Evolutionary conservation across 2,888 invertebrate species (phyloP).

Genomic region (Tiphia femorata): DNA sequence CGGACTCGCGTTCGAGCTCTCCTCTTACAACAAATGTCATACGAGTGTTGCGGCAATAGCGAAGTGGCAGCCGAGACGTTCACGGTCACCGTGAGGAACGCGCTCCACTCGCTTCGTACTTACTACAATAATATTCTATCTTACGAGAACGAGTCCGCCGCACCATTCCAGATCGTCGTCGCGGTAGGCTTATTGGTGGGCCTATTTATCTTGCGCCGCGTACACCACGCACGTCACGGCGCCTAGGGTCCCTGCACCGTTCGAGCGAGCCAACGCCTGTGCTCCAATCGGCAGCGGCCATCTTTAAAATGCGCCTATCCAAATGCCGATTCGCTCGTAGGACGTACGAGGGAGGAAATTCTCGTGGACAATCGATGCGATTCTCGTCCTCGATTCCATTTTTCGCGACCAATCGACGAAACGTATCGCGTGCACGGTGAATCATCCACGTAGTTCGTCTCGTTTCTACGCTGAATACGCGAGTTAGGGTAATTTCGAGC

Average conservation of each 20-base stretch:
- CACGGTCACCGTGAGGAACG: constrained; percentile 1
- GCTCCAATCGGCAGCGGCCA: no score
- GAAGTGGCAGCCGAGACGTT: constrained; percentile 49
- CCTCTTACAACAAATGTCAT: constrained; percentile 52
- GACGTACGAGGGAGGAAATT: neutral
- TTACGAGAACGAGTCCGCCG: neutral
- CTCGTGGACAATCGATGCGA: neutral
- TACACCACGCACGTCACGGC: no score
- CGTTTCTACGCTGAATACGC: neutral
- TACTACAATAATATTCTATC: neutral
- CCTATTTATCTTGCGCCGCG: constrained; percentile 8
- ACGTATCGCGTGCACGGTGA: no score
- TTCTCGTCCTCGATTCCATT: neutral
- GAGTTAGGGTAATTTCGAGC: neutral
- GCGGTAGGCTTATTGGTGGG: constrained; percentile 10
- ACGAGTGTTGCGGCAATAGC: constrained; percentile 59
- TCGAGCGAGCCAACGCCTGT: no score
- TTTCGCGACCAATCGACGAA: neutral
- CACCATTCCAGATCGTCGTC: constrained; percentile 2
- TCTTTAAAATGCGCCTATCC: no score
- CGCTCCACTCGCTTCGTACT: no score
- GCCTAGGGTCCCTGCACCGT: no score
- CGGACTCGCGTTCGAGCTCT: constrained; percentile 1
- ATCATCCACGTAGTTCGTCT: neutral
- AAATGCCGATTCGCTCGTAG: no score